These are phyloP conservation scores for Cryptotis parvus DNA, from an alignment of 2,113 vertebrate species.

Conservation along the genomic window DNA sequence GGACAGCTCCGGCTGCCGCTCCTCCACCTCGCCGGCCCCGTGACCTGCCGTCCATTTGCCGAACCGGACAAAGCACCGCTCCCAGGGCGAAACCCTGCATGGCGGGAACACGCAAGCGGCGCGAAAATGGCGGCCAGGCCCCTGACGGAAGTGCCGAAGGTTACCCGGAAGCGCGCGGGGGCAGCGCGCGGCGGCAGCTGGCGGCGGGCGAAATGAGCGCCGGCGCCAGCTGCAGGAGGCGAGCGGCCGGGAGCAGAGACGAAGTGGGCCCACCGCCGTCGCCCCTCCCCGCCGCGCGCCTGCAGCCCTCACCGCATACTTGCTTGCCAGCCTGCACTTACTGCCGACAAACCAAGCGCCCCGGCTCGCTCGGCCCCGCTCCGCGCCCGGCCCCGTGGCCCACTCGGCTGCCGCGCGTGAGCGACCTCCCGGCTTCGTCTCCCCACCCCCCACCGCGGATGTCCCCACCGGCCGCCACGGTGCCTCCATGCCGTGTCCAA, in stretches of 20 bases:
- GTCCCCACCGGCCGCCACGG: too few species aligned
- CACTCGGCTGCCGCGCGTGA: background rate
- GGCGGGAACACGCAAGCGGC: conserved; percentile 77
- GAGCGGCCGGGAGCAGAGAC: background rate
- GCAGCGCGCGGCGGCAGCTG: conserved; percentile 71
- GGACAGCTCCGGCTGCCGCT: background rate
- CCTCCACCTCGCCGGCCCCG: background rate
- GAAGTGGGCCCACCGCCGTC: background rate
- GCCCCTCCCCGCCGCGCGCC: background rate
- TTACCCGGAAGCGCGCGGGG: conserved; percentile 83
- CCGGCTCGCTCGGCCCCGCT: too few species aligned
- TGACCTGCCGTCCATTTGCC: conserved; percentile 93
- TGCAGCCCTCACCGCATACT: fast-evolving
- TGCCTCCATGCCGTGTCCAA: too few species aligned
- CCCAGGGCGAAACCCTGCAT: conserved; percentile 85
- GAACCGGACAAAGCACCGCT: conserved; percentile 86
- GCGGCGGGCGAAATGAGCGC: conserved; percentile 78
- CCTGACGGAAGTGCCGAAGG: conserved; percentile 88
- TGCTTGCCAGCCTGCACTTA: fast-evolving
- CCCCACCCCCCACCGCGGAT: fast-evolving
- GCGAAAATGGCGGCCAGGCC: conserved; percentile 92
- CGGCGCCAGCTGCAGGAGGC: conserved; percentile 59
- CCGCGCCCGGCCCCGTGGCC: too few species aligned
- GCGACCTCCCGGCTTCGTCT: background rate
- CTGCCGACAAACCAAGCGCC: background rate